A percentile compares a stretch with the other conserved stretches of the same genome.
phyloP scores from a whole-genome alignment of 2,797 vertebrate species.

The Darevskia nairensis region DNA sequence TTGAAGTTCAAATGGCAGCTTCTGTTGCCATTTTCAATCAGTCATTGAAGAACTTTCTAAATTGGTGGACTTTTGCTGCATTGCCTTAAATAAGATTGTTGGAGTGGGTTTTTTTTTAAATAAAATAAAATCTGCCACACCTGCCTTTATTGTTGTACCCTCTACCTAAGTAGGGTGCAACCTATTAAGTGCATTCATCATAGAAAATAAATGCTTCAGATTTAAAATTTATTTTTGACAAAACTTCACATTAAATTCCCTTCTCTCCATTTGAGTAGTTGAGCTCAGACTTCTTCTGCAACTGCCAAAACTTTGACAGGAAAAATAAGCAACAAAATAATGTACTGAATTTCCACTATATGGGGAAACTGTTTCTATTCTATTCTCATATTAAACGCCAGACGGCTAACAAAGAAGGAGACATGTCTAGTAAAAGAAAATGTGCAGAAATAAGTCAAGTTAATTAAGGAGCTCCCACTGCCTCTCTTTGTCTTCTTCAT shows the following conservation, averaged over 20 bases:
- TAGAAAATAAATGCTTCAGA: not conserved
- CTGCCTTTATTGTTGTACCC: constrained; percentile 37
- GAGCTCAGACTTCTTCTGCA: constrained; percentile 8
- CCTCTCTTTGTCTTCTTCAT: constrained; percentile 56
- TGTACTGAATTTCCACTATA: constrained; percentile 30
- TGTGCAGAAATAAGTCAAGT: constrained; percentile 54
- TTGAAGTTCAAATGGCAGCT: not conserved
- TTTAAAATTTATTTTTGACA: constrained; percentile 30
- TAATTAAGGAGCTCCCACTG: constrained; percentile 68
- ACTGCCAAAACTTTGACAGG: constrained; percentile 43
- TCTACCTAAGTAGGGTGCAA: not conserved
- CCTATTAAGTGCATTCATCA: constrained; percentile 25
- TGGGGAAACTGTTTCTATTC: constrained; percentile 38
- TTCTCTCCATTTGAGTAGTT: constrained; percentile 34
- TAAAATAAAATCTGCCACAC: not conserved
- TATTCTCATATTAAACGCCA: constrained; percentile 46
- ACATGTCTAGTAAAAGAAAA: constrained; percentile 47
- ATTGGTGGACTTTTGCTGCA: not conserved
- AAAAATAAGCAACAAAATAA: constrained; percentile 52
- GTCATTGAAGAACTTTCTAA: not conserved
- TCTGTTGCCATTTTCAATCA: not conserved
- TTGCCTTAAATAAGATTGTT: not conserved
- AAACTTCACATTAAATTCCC: constrained; percentile 29
- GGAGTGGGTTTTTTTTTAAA: not conserved
- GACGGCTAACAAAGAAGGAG: constrained; percentile 60